A percentile compares a stretch with the other conserved stretches of the same genome.
Conservation (phyloP, 2,113 vertebrate genomes). For the Peucedramus taeniatus region DNA sequence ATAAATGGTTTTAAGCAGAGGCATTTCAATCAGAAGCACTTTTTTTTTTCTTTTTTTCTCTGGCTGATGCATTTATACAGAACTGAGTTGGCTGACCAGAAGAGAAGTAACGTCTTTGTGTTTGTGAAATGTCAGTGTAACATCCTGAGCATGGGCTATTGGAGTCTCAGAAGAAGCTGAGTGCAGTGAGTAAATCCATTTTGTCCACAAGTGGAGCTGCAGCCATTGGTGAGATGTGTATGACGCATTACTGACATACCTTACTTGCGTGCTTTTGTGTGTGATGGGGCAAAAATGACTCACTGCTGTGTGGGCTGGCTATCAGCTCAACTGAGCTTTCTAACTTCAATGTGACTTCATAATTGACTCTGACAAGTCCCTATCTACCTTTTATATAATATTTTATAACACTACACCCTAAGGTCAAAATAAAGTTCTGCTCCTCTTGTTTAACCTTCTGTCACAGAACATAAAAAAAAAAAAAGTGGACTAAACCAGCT, state of each 20-base stretch:
- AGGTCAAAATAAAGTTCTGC: conserved; percentile 48
- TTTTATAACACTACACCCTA: conserved; percentile 13
- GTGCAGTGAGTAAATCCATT: not conserved
- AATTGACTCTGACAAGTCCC: conserved; percentile 57
- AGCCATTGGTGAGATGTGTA: not conserved
- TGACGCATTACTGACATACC: conserved; percentile 21
- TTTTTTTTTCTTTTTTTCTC: not conserved
- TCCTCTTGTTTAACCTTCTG: conserved; percentile 14
- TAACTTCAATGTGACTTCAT: not conserved
- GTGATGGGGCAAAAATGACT: conserved; percentile 52
- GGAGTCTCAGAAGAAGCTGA: not conserved
- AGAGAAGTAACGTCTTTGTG: not conserved
- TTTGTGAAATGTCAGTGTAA: not conserved
- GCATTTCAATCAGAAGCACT: not conserved
- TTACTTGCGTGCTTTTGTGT: not conserved
- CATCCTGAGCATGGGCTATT: not conserved
- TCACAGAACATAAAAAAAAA: not conserved
- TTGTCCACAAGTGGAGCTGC: not conserved
- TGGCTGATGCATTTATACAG: not conserved
- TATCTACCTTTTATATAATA: conserved; percentile 57
- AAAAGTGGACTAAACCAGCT: not conserved
- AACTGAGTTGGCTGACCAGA: not conserved
- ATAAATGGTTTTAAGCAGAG: not conserved
- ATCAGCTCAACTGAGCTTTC: conserved; percentile 45
- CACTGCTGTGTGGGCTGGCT: conserved; percentile 50